phyloP scores from a whole-genome alignment of 2,113 vertebrate species.

The Prinia subflava region DNA sequence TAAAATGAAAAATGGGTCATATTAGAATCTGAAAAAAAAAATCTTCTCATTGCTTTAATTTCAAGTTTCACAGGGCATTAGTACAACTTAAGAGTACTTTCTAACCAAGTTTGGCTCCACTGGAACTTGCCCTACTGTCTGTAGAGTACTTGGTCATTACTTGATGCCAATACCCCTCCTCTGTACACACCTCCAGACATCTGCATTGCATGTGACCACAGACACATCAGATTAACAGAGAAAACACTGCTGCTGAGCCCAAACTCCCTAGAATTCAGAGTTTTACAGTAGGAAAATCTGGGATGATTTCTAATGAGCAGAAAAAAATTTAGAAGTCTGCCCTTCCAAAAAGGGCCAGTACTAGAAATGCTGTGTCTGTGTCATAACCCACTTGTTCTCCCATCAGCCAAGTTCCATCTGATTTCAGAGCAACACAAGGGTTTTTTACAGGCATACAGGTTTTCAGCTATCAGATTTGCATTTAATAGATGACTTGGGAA shows the following conservation, averaged over 20 bases:
- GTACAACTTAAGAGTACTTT: neutral
- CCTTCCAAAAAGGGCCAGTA: neutral
- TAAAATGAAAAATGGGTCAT: slow-evolving; percentile 36
- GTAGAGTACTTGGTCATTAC: neutral
- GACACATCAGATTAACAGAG: neutral
- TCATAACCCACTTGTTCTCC: neutral
- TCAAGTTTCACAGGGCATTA: neutral
- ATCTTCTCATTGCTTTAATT: slow-evolving; percentile 1
- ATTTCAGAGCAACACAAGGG: neutral
- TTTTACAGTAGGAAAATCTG: neutral
- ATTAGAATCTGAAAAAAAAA: slow-evolving; percentile 38
- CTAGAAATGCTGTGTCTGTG: neutral
- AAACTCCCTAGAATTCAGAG: neutral
- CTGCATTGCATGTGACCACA: neutral
- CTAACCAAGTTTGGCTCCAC: neutral
- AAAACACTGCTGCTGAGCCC: neutral
- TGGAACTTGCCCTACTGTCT: neutral
- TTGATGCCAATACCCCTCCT: neutral
- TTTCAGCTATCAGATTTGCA: neutral
- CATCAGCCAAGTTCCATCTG: neutral
- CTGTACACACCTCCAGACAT: neutral
- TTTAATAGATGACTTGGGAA: neutral
- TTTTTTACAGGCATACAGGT: neutral
- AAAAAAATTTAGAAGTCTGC: neutral
- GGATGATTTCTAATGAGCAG: neutral